phyloP scores from a whole-genome alignment of 2,113 vertebrate genomes.

The Trogon surrucura region DNA sequence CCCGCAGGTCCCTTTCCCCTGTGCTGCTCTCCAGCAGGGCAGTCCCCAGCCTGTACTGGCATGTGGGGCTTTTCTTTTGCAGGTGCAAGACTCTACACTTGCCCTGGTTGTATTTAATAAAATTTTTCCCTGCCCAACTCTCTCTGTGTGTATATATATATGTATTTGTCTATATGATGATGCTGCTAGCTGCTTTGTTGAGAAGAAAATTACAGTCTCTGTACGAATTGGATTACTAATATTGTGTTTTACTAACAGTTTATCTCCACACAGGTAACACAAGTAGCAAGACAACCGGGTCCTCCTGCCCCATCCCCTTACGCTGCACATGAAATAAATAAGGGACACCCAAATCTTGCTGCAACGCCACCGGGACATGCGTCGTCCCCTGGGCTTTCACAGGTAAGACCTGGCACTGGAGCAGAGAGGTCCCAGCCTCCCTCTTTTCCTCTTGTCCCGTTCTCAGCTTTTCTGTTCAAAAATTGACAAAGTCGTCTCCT shows the following conservation, averaged over 20 bases:
- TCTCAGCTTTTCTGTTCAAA: not conserved
- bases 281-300: slow-evolving; percentile 91
- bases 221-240: slow-evolving; percentile 37
- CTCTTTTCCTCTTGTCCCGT: not conserved
- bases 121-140: too few species aligned
- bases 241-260: slow-evolving; percentile 64
- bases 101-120: too few species aligned
- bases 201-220: not conserved
- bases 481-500: accelerated
- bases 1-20: too few species aligned
- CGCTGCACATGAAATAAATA: slow-evolving; percentile 92
- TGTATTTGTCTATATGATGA: not conserved
- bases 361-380: slow-evolving; percentile 94
- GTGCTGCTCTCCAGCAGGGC: too few species aligned
- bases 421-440: not conserved
- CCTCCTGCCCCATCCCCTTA: slow-evolving; percentile 86
- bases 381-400: slow-evolving; percentile 92
- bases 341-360: slow-evolving; percentile 93
- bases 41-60: too few species aligned
- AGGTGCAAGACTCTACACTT: too few species aligned
- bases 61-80: too few species aligned
- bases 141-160: not conserved
- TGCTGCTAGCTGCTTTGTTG: not conserved
- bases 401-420: slow-evolving; percentile 86
- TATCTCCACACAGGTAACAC: slow-evolving; percentile 80